Conservation (phyloP, 2,888 invertebrate species). For the Synanthedon vespiformis region DNA sequence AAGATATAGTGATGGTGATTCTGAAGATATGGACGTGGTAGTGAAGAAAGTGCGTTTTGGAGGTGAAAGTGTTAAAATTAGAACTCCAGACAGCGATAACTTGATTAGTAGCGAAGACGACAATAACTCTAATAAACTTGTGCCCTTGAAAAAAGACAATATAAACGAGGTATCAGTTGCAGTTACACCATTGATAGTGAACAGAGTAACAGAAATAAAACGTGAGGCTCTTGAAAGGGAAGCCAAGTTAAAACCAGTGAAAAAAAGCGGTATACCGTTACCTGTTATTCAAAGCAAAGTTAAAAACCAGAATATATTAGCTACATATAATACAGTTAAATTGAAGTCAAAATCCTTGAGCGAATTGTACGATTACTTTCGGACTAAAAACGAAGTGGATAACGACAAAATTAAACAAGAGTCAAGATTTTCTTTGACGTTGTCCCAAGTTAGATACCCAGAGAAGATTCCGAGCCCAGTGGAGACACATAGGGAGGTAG, state of each 20-base stretch:
- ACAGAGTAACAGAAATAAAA: conserved; percentile 45
- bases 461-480: conserved; percentile 62
- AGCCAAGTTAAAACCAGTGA: conserved; percentile 19
- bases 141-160: conserved; percentile 19
- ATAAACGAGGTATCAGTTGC: conserved; percentile 26
- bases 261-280: conserved; percentile 55
- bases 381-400: conserved; percentile 38
- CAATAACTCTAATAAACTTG: conserved; percentile 11
- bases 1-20: conserved; percentile 73
- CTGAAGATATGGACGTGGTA: conserved; percentile 67
- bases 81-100: conserved; percentile 87
- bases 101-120: conserved; percentile 69
- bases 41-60: conserved; percentile 85
- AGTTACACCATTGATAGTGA: conserved; percentile 29
- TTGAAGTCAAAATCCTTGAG: conserved; percentile 61
- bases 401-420: conserved; percentile 29
- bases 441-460: conserved; percentile 44
- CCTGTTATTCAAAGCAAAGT: conserved; percentile 45
- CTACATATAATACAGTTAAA: conserved; percentile 41
- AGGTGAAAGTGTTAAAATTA: conserved; percentile 86
- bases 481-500: conserved; percentile 73
- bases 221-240: conserved; percentile 35
- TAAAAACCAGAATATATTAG: conserved; percentile 20
- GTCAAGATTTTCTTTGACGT: conserved; percentile 43
- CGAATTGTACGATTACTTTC: conserved; percentile 62